Percentiles rank a stretch among this genome's conserved stretches.
Evolutionary conservation across 2,113 vertebrate genomes (phyloP).

Genomic region (Entosphenus tridentatus): DNA sequence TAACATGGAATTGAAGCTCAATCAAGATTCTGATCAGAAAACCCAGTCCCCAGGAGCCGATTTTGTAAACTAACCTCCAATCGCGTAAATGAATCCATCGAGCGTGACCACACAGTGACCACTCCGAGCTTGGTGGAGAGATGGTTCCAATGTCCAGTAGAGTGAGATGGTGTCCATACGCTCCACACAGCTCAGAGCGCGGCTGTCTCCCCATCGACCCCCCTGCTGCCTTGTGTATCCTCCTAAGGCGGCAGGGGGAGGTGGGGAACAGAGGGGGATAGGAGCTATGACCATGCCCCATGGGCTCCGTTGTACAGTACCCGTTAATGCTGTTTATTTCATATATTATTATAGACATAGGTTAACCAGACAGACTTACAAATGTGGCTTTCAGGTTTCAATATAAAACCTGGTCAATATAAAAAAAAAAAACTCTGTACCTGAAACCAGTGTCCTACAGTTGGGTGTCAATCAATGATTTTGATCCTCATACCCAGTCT

Average conservation of each 20-base stretch:
- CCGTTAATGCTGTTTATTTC: neutral
- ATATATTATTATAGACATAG: neutral
- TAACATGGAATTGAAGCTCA: no score
- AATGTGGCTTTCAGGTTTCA: neutral
- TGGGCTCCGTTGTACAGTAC: no score
- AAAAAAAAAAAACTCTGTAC: neutral
- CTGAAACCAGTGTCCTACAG: neutral
- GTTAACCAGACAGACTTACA: neutral
- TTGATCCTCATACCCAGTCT: neutral
- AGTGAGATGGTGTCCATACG: conserved; percentile 90
- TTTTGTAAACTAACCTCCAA: conserved; percentile 45
- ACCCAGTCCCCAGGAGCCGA: no score
- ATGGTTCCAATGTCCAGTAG: conserved; percentile 91
- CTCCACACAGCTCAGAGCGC: conserved; percentile 80
- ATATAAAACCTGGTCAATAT: neutral
- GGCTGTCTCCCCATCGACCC: conserved; percentile 78
- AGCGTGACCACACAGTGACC: conserved; percentile 65
- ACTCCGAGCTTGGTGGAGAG: conserved; percentile 76
- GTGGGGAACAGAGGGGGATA: conserved; percentile 13
- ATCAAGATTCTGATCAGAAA: no score
- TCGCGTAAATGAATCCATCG: conserved; percentile 83
- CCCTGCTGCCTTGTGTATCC: conserved; percentile 81
- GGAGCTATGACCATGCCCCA: no score
- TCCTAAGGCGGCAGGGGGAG: conserved; percentile 25
- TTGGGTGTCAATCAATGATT: neutral